Base-by-base conservation (phyloP, 92 coral and sea anemone species). In the Epizoanthus scotinus region DNA sequence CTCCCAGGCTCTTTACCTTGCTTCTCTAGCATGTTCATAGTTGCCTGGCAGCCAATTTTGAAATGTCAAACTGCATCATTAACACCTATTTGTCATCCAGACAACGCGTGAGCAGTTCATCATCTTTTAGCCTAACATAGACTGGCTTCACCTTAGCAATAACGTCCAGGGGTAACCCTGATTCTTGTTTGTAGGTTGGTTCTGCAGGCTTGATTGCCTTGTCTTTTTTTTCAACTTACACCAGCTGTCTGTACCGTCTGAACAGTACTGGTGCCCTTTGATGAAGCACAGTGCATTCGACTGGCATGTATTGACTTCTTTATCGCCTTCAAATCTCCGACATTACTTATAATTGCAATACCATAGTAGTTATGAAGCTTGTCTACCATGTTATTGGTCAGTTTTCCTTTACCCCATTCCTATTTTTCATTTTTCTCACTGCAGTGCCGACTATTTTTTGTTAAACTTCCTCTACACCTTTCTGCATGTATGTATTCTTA, bases 21-120 rank as follows among this genome's bases (percentile, higher is more conserved):
- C 56, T 69, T 78, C 67, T 49, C 81, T 58, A 89, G 68, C 9
- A 78, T 56, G 42, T 82, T 68, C 42, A 73, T 70, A 28, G 84
- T 78, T 69, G 90, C 87, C 53, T 81, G 73, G 63, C 78, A 56
- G 52, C 91, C 87, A 80, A 87, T 77, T 73, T 84, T 84, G 63
- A 87, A 90, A 74, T 90, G 94, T 56, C 87, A 71, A 25, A 84
- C 91, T 54, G 89, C 86, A 84, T 87, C 90, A 78, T 54, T 53
- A 19, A 85, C 81, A 77, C 90, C 89, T 20, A 85, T 40, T 86
- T 89, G 4, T 81, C 88, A 72, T 90, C 88, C 29, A 86, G 63
- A 31, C 93, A 90, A 4, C 79, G 84, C 10, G 26, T 78, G 3
- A 86, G 78, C 27, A 90, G 24, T 20, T 55, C 82, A 57, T 89